Base-by-base conservation (phyloP, 23 tunicate genomes). In the Clavelina lepadiformis region DNA sequence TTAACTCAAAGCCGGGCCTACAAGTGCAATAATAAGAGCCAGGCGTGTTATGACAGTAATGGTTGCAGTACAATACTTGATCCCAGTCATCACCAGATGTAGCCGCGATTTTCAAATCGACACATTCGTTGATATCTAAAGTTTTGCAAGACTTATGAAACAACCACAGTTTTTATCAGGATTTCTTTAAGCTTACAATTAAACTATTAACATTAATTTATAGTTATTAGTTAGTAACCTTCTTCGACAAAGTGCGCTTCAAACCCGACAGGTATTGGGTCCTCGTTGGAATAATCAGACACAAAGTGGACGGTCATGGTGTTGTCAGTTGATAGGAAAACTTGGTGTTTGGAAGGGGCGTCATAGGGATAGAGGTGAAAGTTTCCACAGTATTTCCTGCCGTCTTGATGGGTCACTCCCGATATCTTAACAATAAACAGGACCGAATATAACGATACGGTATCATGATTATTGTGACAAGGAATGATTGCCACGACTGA, bases 1-100 rank as follows among this genome's bases (percentile, higher is more conserved):
- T 72, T 13, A 88, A 68, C 1, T 56, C 35, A 45, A 52, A 88
- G 5, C 87, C 96, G 0, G 60, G 66, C 30, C 78, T 60, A 61
- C 96, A 88, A 3, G 80, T 46, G 74, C 96, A 88, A 65, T 79
- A 79, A 44, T 88, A 88, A 2, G 78, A 50, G 3, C 87, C 87
- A 28, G 78, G 82, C 5, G 74, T 68, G 58, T 88, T 88, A 33
- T 73, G 65, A 45, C 96, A 88, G 59, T 33, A 54, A 28, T 88
- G 96, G 72, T 74, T 80, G 68, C 96, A 88, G 35, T 67, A 74
- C 22, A 88, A 31, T 19, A 67, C 56, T 53, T 59, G 49, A 54
- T 88, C 96, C 96, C 96, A 88, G 33, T 80, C 86, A 29, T 67
- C 86, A 36, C 47, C 54, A 8, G 71, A 33, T 21, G 8, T 6